Evolutionary conservation across 64 coral and sea anemone species (phyloP).

Genomic region (Porites australiensis): DNA sequence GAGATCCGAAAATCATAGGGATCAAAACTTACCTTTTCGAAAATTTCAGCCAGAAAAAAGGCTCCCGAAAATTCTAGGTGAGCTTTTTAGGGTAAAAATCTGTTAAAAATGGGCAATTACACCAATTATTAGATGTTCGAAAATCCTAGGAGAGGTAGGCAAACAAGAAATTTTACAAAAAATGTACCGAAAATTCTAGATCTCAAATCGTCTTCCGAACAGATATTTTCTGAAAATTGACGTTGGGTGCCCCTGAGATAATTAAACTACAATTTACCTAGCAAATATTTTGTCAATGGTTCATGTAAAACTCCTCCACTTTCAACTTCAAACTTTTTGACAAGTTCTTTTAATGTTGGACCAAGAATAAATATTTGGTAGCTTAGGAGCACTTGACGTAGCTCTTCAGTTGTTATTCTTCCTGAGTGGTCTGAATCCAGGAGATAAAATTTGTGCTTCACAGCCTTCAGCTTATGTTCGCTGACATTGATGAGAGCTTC

Average conservation of each 20-base stretch:
- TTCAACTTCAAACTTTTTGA: constrained; percentile 70
- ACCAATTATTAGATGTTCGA: too few relatives aligned
- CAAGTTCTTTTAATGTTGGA: constrained; percentile 53
- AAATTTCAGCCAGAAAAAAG: too few relatives aligned
- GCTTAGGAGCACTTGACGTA: constrained; percentile 61
- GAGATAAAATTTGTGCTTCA: constrained; percentile 41
- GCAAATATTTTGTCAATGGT: constrained; percentile 63
- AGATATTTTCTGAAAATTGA: too few relatives aligned
- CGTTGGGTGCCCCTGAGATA: background rate
- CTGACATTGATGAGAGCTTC: constrained; percentile 73
- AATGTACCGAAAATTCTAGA: too few relatives aligned
- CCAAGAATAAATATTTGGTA: constrained; percentile 86
- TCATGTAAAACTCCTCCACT: constrained; percentile 58
- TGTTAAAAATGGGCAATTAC: too few relatives aligned
- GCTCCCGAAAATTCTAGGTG: too few relatives aligned
- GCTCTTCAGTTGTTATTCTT: constrained; percentile 70
- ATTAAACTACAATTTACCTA: constrained; percentile 36
- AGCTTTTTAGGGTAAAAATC: too few relatives aligned
- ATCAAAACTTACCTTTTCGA: too few relatives aligned
- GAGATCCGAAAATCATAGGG: too few relatives aligned
- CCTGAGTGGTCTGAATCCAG: constrained; percentile 70
- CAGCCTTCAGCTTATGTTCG: constrained; percentile 60
- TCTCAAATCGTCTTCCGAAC: too few relatives aligned
- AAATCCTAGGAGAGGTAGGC: too few relatives aligned
- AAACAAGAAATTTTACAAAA: too few relatives aligned